phyloP scores from a whole-genome alignment of 2,797 vertebrate species.

The Myiotriccus ornatus region DNA sequence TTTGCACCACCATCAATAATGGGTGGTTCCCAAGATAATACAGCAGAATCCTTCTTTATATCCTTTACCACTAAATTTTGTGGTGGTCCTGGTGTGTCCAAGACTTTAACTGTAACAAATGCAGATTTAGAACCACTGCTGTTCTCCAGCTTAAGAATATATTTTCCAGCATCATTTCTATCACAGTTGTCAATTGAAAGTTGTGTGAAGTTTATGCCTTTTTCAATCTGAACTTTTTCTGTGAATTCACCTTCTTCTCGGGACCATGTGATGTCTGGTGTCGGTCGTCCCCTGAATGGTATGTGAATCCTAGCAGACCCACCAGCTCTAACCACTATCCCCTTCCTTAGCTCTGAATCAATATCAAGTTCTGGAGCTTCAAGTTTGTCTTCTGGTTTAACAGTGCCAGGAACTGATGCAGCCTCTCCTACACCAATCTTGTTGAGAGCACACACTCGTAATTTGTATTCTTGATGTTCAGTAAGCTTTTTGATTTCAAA shows the following conservation, averaged over 20 bases:
- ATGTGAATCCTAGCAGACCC: conserved; percentile 91
- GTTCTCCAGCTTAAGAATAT: conserved; percentile 88
- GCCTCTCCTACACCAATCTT: conserved; percentile 95
- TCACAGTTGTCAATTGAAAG: conserved; percentile 95
- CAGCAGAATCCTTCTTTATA: conserved; percentile 88
- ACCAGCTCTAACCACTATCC: conserved; percentile 90
- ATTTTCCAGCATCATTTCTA: conserved; percentile 95
- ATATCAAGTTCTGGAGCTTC: conserved; percentile 92
- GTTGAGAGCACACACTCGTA: conserved; percentile 94
- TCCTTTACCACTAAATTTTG: conserved; percentile 91
- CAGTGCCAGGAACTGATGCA: conserved; percentile 84
- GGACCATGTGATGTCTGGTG: conserved; percentile 91
- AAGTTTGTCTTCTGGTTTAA: conserved; percentile 93
- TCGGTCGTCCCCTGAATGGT: conserved; percentile 94
- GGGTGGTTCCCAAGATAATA: conserved; percentile 91
- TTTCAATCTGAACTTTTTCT: conserved; percentile 91
- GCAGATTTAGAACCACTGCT: conserved; percentile 92
- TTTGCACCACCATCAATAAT: conserved; percentile 93
- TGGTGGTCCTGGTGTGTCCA: conserved; percentile 93
- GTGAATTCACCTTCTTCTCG: conserved; percentile 90
- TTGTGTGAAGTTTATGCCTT: conserved; percentile 86
- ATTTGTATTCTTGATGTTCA: conserved; percentile 93
- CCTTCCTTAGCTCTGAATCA: conserved; percentile 95
- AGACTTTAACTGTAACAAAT: conserved; percentile 90
- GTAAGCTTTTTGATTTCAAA: conserved; percentile 92